These are phyloP conservation scores for Achatina immaculata DNA, from an alignment of 1,140 invertebrate species.

Conservation along the genomic window DNA sequence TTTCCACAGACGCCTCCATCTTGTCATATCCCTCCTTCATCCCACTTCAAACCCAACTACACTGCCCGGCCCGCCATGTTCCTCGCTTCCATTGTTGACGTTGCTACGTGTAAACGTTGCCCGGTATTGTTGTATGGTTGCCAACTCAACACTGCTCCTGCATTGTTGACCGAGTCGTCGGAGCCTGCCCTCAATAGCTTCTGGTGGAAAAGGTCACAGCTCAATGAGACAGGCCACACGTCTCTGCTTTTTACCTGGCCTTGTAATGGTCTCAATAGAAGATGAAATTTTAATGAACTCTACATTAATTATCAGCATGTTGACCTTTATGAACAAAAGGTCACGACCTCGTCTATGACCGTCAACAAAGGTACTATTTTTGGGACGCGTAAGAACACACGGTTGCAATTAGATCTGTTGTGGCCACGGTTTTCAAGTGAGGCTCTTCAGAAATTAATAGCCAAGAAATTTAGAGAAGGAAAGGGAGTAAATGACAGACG, in stretches of 20 bases:
- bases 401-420: conserved; percentile 24
- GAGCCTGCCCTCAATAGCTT: not conserved
- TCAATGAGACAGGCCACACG: conserved; percentile 7
- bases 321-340: conserved; percentile 27
- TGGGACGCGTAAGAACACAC: conserved; percentile 10
- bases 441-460: conserved; percentile 9
- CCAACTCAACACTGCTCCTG: not conserved
- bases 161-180: not conserved
- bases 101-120: not conserved
- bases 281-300: conserved; percentile 34
- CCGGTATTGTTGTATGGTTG: not conserved
- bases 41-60: too few species aligned
- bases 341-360: conserved; percentile 18
- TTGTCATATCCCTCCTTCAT: too few species aligned
- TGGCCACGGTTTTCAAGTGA: not conserved
- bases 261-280: conserved; percentile 6
- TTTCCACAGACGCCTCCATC: too few species aligned
- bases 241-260: conserved; percentile 17
- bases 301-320: conserved; percentile 21
- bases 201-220: not conserved
- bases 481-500: not conserved
- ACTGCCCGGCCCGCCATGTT: too few species aligned
- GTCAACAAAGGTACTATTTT: conserved; percentile 19
- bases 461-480: not conserved
- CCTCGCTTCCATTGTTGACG: not conserved